A percentile compares a stretch with the other conserved stretches of the same genome.
Evolutionary conservation across 2,888 invertebrate genomes (phyloP).

Genomic region (Pristionchus arcanus): DNA sequence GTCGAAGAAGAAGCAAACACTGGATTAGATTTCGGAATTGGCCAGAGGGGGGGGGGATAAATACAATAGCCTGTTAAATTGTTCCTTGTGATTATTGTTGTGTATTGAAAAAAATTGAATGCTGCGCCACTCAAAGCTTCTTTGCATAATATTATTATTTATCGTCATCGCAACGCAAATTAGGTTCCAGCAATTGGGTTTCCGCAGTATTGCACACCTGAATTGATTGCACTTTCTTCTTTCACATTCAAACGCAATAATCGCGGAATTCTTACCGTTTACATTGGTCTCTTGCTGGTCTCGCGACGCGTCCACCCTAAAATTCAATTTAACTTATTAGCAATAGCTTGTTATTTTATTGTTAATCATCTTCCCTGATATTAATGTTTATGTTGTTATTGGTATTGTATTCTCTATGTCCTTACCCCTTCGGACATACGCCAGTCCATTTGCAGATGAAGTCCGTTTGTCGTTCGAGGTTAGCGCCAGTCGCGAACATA

Average conservation of each 20-base stretch:
- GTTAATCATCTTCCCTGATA: background rate
- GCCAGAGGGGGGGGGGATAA: too few species aligned
- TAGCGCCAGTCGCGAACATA: background rate
- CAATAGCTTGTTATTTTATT: background rate
- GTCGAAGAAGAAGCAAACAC: too few species aligned
- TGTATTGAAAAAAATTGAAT: too few species aligned
- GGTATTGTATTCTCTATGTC: background rate
- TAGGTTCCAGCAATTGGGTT: background rate
- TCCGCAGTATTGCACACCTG: background rate
- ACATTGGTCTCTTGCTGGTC: background rate
- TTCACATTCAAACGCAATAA: background rate
- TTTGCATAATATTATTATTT: too few species aligned
- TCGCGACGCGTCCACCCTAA: background rate
- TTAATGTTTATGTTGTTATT: background rate
- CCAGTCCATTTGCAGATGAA: slow-evolving; percentile 29
- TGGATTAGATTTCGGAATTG: too few species aligned
- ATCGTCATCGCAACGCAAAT: too few species aligned
- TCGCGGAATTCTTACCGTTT: background rate
- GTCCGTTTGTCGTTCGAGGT: background rate
- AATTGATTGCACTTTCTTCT: background rate
- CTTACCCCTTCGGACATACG: background rate
- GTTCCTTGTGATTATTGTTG: too few species aligned
- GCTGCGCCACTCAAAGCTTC: too few species aligned
- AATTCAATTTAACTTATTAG: too few species aligned
- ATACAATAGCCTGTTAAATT: too few species aligned